These are phyloP conservation scores for Scomber scombrus DNA, from an alignment of 2,113 vertebrate genomes.

Conservation along the genomic window DNA sequence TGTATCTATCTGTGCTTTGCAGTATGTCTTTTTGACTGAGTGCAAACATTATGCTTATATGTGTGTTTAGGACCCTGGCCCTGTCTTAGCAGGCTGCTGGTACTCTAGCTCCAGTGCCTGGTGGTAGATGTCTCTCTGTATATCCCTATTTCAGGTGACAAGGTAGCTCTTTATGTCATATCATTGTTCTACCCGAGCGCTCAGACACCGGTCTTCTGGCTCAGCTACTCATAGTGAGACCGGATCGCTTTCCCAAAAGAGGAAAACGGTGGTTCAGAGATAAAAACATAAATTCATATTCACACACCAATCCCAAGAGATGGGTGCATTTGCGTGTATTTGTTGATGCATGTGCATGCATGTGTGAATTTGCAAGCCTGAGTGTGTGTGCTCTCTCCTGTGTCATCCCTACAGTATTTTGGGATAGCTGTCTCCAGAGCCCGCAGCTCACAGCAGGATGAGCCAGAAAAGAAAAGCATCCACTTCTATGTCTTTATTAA, in stretches of 20 bases:
- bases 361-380: constrained; percentile 18
- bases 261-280: constrained; percentile 30
- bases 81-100: constrained; percentile 33
- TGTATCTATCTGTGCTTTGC: neutral
- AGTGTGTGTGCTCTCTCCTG: constrained; percentile 15
- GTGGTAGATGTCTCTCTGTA: constrained; percentile 71
- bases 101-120: constrained; percentile 31
- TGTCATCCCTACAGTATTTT: constrained; percentile 48
- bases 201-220: constrained; percentile 55
- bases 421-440: constrained; percentile 36
- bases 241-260: constrained; percentile 26
- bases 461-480: constrained; percentile 54
- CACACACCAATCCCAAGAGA: constrained; percentile 12
- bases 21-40: constrained; percentile 30
- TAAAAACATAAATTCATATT: constrained; percentile 44
- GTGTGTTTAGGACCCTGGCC: constrained; percentile 9
- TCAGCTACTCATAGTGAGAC: constrained; percentile 21
- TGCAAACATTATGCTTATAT: constrained; percentile 29
- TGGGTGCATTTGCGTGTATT: constrained; percentile 9
- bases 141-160: constrained; percentile 63
- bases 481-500: constrained; percentile 67
- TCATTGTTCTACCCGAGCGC: constrained; percentile 54
- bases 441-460: constrained; percentile 36
- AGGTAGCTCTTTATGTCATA: constrained; percentile 49
- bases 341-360: neutral